Conservation (phyloP, 2,797 vertebrate species). For the Falco rusticolus region DNA sequence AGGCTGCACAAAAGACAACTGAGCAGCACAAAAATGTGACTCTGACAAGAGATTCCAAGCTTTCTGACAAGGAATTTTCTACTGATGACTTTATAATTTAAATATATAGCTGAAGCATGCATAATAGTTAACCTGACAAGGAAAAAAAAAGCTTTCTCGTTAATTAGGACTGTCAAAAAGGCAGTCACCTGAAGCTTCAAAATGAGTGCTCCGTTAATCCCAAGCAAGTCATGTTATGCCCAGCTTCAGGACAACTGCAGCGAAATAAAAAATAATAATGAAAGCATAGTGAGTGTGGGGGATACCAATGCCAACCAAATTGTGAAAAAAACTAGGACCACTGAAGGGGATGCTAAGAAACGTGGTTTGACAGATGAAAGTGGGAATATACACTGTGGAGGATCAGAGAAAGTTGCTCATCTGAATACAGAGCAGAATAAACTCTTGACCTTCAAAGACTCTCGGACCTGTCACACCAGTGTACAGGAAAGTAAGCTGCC, state of each 20-base stretch:
- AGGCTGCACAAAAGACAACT: not conserved
- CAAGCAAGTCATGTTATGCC: conserved; percentile 74
- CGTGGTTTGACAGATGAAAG: conserved; percentile 57
- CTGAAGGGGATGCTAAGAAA: conserved; percentile 1
- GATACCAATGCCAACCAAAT: conserved; percentile 93
- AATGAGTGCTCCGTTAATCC: conserved; percentile 76
- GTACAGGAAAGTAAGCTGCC: conserved; percentile 75
- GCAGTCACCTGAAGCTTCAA: conserved; percentile 34
- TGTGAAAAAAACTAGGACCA: conserved; percentile 64
- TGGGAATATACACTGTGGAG: conserved; percentile 64
- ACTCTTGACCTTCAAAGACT: conserved; percentile 79
- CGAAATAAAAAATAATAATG: conserved; percentile 87
- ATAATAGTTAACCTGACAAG: not conserved
- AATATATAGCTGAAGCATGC: conserved; percentile 26
- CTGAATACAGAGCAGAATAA: conserved; percentile 78
- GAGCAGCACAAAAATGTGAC: conserved; percentile 35
- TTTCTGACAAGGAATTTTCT: conserved; percentile 15
- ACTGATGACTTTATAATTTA: not conserved
- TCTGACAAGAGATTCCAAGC: not conserved
- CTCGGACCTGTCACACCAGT: conserved; percentile 74
- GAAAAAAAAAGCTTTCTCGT: not conserved
- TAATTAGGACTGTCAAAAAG: not conserved
- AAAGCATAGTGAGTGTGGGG: conserved; percentile 74
- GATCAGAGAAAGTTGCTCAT: conserved; percentile 59
- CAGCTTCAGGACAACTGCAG: conserved; percentile 77